Base-by-base conservation (phyloP, 2,113 vertebrate species). In the Tyrannus savana region DNA sequence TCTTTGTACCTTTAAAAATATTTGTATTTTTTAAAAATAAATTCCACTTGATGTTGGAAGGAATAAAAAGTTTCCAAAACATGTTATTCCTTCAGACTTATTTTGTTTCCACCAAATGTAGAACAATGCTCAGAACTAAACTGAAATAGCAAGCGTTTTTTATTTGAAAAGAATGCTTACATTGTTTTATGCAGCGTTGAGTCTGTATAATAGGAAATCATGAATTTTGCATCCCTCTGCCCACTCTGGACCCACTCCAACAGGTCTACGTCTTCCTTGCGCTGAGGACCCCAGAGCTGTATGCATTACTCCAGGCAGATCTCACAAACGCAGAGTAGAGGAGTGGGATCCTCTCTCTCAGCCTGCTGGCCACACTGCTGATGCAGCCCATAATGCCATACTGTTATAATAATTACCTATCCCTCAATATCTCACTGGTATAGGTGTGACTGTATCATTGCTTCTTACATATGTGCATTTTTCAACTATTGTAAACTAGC, bases 51-150 rank as follows among this genome's bases (percentile, higher is more conserved):
- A 88, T 52, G 46, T 89, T 90, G n/a, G 35, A 93, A n/a, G 44
- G 79, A 93, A 84, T 77, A 67, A 84, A 93, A 93, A 75, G 82
- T 96, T 96, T 97, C 95, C 93, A 96, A 96, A 96, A 96, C 79
- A 93, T 15, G 46, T 71, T 85, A 90, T 71, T 83, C n/a, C n/a
- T 35, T 35, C 44, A 78, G 85, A 86, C 44, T 92, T 77, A 71
- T 71, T 95, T 96, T 96, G 46, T 95, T 97, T 96, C 88, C 7
- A 0, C n/a, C 28, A 86, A 62, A 92, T 68, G 79, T 81, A 95
- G 79, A 94, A 84, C 60, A 91, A 84, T 94, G 72, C 35, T 89
- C 75, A 84, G 44, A 94, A 86, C 5, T 47, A 33, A 90, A 74
- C 23, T 66, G 63, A 60, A 91, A 78, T 71, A 91, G 59, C 68